Evolutionary conservation across 2,797 vertebrate species (phyloP).

Genomic region (Acanthurus tractus): DNA sequence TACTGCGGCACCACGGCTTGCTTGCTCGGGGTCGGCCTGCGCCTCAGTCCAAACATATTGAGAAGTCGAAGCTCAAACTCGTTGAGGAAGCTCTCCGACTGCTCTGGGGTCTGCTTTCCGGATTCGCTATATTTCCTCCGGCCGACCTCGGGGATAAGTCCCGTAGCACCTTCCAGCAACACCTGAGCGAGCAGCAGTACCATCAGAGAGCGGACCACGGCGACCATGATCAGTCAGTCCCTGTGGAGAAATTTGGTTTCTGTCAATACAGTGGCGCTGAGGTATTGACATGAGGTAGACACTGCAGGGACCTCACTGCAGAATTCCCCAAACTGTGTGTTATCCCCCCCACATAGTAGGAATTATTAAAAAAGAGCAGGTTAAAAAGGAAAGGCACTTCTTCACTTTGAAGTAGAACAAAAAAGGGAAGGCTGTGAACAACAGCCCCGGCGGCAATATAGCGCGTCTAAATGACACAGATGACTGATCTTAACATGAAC

Average conservation of each 20-base stretch:
- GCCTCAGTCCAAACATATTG: constrained; percentile 96
- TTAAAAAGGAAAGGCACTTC: constrained; percentile 76
- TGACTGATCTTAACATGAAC: constrained; percentile 73
- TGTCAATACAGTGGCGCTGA: constrained; percentile 77
- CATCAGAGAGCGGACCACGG: constrained; percentile 95
- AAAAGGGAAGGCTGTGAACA: constrained; percentile 56
- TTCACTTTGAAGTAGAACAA: constrained; percentile 82
- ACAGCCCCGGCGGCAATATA: constrained; percentile 63
- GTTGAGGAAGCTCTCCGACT: constrained; percentile 91
- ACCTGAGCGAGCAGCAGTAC: constrained; percentile 98
- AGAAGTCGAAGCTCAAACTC: constrained; percentile 96
- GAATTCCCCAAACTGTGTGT: constrained; percentile 60
- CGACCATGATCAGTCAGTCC: constrained; percentile 98
- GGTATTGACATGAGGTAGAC: constrained; percentile 71
- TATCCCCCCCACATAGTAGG: constrained; percentile 63
- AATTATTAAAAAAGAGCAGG: constrained; percentile 72
- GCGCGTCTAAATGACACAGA: constrained; percentile 59
- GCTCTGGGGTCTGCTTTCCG: constrained; percentile 89
- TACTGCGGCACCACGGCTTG: constrained; percentile 94
- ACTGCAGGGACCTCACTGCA: constrained; percentile 61
- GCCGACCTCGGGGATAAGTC: constrained; percentile 95
- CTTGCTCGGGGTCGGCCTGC: constrained; percentile 93
- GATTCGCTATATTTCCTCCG: constrained; percentile 91
- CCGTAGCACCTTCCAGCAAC: constrained; percentile 94
- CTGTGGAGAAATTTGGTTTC: constrained; percentile 78